These are phyloP conservation scores for Brenthis daphne DNA, from an alignment of 2,888 invertebrate species.

Conservation along the genomic window DNA sequence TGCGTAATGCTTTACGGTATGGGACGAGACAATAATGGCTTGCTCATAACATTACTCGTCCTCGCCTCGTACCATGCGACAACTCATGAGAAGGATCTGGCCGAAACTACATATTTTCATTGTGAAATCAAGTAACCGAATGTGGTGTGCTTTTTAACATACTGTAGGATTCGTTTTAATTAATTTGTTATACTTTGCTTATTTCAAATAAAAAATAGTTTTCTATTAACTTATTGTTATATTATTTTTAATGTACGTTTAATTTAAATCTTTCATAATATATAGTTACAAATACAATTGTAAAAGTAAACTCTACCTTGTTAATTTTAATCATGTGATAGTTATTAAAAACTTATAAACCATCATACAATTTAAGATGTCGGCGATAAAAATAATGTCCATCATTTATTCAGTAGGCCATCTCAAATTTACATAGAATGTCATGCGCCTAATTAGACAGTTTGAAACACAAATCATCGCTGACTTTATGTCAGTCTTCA, in stretches of 20 bases:
- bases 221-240: too few species aligned
- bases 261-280: neutral
- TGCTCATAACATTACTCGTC: constrained; percentile 83
- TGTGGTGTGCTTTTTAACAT: neutral
- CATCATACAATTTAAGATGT: constrained; percentile 36
- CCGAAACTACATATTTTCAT: constrained; percentile 31
- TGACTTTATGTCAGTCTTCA: constrained; percentile 55
- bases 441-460: constrained; percentile 71
- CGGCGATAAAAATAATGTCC: constrained; percentile 43
- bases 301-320: neutral
- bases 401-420: constrained; percentile 46
- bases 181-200: neutral
- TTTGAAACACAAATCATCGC: constrained; percentile 64
- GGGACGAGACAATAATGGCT: constrained; percentile 82
- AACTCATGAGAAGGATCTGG: constrained; percentile 55
- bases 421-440: constrained; percentile 70
- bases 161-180: neutral
- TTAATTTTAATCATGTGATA: constrained; percentile 21
- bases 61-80: constrained; percentile 69
- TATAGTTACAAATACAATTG: neutral
- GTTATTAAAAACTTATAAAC: constrained; percentile 22
- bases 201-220: neutral
- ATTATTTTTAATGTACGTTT: too few species aligned
- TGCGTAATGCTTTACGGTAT: constrained; percentile 82
- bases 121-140: constrained; percentile 13